Evolutionary conservation across 1,140 invertebrate species (phyloP).

Genomic region (Andricus grossulariae): DNA sequence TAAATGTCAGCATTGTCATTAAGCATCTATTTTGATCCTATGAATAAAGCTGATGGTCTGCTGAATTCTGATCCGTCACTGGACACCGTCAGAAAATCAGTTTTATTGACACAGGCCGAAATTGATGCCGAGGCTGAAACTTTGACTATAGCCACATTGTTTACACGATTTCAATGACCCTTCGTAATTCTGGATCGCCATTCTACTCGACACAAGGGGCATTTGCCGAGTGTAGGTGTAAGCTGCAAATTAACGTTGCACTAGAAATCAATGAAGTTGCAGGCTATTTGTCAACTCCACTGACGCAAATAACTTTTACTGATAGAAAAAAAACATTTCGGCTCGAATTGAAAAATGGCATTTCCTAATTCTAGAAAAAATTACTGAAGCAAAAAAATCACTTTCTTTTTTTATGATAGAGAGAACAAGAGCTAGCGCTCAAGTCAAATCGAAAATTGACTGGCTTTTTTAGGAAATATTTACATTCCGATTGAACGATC

Average conservation of each 20-base stretch:
- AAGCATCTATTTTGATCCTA: neutral
- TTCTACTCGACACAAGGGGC: constrained; percentile 14
- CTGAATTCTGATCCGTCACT: neutral
- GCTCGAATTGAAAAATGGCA: too few relatives aligned
- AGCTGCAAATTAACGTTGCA: constrained; percentile 1
- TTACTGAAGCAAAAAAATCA: too few relatives aligned
- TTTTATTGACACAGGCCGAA: constrained; percentile 11
- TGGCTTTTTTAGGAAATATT: too few relatives aligned
- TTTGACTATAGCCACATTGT: constrained; percentile 1
- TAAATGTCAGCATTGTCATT: neutral
- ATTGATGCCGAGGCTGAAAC: neutral
- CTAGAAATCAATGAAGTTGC: neutral
- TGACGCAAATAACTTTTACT: neutral
- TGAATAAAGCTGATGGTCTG: neutral
- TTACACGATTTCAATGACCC: constrained; percentile 30
- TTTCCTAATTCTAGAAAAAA: too few relatives aligned
- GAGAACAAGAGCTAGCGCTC: too few relatives aligned
- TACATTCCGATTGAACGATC: too few relatives aligned
- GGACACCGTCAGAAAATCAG: neutral
- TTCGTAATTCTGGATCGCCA: constrained; percentile 13
- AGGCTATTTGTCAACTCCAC: too few relatives aligned
- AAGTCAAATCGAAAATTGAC: too few relatives aligned
- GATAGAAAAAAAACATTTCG: too few relatives aligned
- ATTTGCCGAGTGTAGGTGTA: neutral
- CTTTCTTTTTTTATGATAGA: too few relatives aligned